Evolutionary conservation across 2,888 invertebrate genomes (phyloP), one percentile per base, ranked within the genome.

Genomic region (Diaperis boleti): DNA sequence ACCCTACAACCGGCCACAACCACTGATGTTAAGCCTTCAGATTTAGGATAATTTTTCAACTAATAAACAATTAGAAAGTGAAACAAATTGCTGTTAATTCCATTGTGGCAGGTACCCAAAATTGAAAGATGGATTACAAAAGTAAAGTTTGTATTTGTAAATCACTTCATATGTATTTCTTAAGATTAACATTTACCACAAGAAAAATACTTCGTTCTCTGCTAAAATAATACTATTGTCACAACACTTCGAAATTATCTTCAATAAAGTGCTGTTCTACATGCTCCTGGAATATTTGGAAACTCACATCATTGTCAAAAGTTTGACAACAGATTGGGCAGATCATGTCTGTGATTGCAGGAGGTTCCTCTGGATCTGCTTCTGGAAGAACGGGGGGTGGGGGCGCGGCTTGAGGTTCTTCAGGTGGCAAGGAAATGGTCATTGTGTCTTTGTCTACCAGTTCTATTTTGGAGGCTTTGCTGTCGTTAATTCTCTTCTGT

Each of bases 241-340:
- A 74, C 65, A 73, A 68, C 65, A 75, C 37, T 66, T 74, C 74
- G 66, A 66, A 75, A 13, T 64, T 42, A 62, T 88, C 87, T 68
- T 87, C 86, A 59, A 85, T 81, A 78, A 93, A 93, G 82, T 93
- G 93, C 72, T 84, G 86, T 78, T 92, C 88, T 18, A 94, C 93
- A 80, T 94, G 93, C 60, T 87, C 83, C 67, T 89, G 88, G 75
- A 92, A 92, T 42, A 86, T 85, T 17, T 85, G 81, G 78, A 92
- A 91, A 14, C 83, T 76, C 7, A 84, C 76, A 56, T 85, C 82
- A 75, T 84, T 85, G 39, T 82, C 82, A 74, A 88, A 92, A 66
- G 83, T 82, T 76, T 85, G 83, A 6, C 88, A 89, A 80, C 93
- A 93, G 82, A 93, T 85, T 0, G 93, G 93, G 72, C 93, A 93